Base-by-base conservation (phyloP, 2,888 invertebrate genomes). In the Pinctada fucata region DNA sequence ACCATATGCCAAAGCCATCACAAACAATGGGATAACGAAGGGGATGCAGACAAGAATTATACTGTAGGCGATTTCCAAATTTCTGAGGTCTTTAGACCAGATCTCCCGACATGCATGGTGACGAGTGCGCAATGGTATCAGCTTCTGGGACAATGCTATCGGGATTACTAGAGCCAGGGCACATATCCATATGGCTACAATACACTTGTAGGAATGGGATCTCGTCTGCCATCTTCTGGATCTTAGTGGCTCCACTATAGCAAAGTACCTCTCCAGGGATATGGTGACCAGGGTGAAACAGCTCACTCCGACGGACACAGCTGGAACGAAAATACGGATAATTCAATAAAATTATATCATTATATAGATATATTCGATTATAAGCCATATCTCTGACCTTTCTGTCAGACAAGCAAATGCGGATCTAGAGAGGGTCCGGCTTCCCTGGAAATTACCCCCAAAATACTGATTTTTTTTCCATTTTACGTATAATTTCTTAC, bases 281-380 rank as follows among this genome's bases (percentile, higher is more conserved):
- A 96, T 96, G 58, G 95, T 95, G 48, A 96, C 96, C 80, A 96
- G 91, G 0, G 96, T 96, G 94, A 96, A 96, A 2, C 95, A 95
- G 47, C 95, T 95, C 8, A 96, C 96, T 1, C 95, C 95, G 58
- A 96, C 96, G 0, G 95, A 95, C 76, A 95, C 95, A 63, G 95
- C 96, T 96, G 94, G 49, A 94, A 94, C 76, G 83, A 83, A 82
- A 79, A 65, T 78, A 72, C 65, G 51, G 8, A 3, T n/a, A 13
- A n/a, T n/a, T n/a, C n/a, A n/a, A n/a, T n/a, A n/a, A n/a, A n/a
- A n/a, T n/a, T 16, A 5, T 73, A 48, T 72, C n/a, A 47, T 52
- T 2, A 58, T n/a, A n/a, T n/a, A n/a, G n/a, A n/a, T n/a, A n/a
- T n/a, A n/a, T n/a, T n/a, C n/a, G n/a, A n/a, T n/a, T n/a, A n/a